phyloP scores from a whole-genome alignment of 2,113 vertebrate genomes.

The Gambusia holbrooki region DNA sequence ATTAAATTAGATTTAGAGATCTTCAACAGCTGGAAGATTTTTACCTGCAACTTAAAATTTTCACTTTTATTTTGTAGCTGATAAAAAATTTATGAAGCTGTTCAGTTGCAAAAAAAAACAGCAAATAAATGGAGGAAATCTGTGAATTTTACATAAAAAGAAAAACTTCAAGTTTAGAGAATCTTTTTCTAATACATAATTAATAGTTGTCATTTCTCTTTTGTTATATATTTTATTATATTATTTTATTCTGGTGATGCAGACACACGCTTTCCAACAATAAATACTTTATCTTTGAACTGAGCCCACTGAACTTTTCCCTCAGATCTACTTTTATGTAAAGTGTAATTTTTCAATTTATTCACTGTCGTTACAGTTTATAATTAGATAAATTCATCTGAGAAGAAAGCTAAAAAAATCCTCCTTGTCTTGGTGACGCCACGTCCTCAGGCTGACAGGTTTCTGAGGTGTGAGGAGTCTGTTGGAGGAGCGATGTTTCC shows the following conservation, averaged over 20 bases:
- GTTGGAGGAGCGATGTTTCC: conserved; percentile 12
- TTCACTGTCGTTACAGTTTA: background rate
- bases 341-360: conserved; percentile 3
- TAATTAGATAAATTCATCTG: conserved; percentile 21
- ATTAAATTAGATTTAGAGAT: background rate
- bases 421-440: conserved; percentile 6
- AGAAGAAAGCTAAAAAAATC: background rate
- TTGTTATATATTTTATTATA: no score
- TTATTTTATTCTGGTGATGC: background rate
- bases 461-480: conserved; percentile 27
- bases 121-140: no score
- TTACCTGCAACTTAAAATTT: no score
- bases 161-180: background rate
- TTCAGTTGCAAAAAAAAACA: no score
- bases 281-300: background rate
- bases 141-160: no score
- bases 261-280: background rate
- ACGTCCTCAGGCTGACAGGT: conserved; percentile 20
- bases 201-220: background rate
- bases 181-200: background rate
- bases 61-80: background rate
- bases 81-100: background rate
- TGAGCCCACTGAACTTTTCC: background rate
- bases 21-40: no score
- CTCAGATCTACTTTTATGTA: background rate